Evolutionary conservation across 2,888 invertebrate species (phyloP).

Genomic region (Chorisops tibialis): DNA sequence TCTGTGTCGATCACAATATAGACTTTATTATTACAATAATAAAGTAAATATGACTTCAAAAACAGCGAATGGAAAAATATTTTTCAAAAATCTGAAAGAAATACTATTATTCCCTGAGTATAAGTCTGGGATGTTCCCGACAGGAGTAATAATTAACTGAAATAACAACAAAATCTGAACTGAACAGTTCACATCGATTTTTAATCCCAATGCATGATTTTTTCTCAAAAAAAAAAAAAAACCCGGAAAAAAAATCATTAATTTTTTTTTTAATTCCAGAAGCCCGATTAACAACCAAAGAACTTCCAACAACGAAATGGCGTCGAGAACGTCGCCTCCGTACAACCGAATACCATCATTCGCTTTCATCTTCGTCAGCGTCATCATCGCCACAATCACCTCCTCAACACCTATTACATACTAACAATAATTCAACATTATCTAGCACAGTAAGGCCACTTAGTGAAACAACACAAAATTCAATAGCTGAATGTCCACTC

Average conservation of each 20-base stretch:
- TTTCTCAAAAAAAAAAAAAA: too few relatives aligned
- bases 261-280: conserved; percentile 38
- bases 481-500: conserved; percentile 44
- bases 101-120: too few relatives aligned
- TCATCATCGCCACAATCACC: conserved; percentile 24
- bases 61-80: too few relatives aligned
- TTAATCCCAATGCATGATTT: too few relatives aligned
- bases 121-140: too few relatives aligned
- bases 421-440: conserved; percentile 4
- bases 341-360: conserved; percentile 46
- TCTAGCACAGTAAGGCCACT: conserved; percentile 26
- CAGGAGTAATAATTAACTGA: too few relatives aligned
- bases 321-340: conserved; percentile 64
- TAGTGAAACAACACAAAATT: conserved; percentile 40
- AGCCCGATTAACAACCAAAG: conserved; percentile 55
- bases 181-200: too few relatives aligned
- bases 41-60: too few relatives aligned
- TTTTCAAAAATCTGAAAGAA: too few relatives aligned
- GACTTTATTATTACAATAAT: too few relatives aligned
- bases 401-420: conserved; percentile 31
- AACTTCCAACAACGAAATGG: conserved; percentile 68
- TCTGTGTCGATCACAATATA: too few relatives aligned
- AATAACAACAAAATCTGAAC: too few relatives aligned
- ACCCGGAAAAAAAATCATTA: neutral
- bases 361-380: conserved; percentile 11